These are phyloP conservation scores for Eulemur rufifrons DNA, from an alignment of 2,113 vertebrate species.

Conservation along the genomic window DNA sequence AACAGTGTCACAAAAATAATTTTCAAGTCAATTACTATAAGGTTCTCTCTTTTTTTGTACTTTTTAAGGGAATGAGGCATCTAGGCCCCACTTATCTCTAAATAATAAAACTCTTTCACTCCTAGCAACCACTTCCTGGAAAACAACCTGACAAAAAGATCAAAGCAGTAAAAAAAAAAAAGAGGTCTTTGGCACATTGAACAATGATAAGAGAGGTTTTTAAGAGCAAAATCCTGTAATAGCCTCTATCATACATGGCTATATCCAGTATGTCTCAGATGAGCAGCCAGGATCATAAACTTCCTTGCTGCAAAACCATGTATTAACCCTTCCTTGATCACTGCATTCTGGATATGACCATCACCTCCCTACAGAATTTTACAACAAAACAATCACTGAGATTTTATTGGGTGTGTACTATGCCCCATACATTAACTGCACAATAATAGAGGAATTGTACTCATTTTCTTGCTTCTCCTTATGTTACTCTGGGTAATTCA, in stretches of 20 bases:
- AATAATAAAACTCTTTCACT: constrained; percentile 68
- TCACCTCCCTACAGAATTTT: neutral
- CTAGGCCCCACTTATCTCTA: constrained; percentile 61
- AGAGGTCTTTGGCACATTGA: constrained; percentile 50
- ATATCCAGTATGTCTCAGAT: neutral
- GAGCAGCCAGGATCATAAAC: neutral
- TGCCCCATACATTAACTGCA: neutral
- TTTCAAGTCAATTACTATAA: constrained; percentile 44
- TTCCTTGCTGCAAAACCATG: neutral
- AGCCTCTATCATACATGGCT: constrained; percentile 2
- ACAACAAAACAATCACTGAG: neutral
- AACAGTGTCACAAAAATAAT: neutral
- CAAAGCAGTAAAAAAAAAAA: constrained; percentile 39
- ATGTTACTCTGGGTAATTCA: neutral
- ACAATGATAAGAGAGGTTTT: constrained; percentile 57
- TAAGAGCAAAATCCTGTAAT: constrained; percentile 52
- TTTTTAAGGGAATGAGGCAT: constrained; percentile 31
- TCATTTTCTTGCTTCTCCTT: neutral
- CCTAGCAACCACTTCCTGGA: constrained; percentile 69
- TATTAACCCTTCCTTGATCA: neutral
- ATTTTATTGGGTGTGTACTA: neutral
- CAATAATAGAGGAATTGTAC: neutral
- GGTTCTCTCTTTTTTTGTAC: neutral
- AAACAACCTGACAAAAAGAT: constrained; percentile 63
- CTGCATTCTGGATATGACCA: neutral